Conservation (phyloP, 2,888 invertebrate genomes). For the Acronicta aceris region DNA sequence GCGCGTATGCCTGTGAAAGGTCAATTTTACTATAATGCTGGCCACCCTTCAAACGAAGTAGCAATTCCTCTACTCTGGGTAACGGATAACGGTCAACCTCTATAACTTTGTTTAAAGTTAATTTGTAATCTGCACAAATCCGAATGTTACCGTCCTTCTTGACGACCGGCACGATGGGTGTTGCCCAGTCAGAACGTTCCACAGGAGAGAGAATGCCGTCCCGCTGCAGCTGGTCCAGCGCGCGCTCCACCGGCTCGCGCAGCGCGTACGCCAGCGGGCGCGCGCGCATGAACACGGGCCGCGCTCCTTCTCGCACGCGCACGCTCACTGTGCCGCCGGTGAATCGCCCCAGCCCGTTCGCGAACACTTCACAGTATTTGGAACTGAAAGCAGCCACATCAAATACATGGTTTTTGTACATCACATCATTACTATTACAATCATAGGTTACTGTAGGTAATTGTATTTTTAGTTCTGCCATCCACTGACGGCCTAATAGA, state of each 20-base stretch:
- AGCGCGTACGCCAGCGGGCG: constrained; percentile 42
- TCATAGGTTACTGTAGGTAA: neutral
- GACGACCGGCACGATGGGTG: constrained; percentile 52
- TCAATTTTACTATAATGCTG: constrained; percentile 16
- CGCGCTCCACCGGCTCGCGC: constrained; percentile 45
- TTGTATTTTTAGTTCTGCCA: constrained; percentile 7
- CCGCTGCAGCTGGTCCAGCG: constrained; percentile 29
- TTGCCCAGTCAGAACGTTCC: constrained; percentile 53
- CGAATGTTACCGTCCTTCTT: constrained; percentile 55
- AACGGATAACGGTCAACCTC: constrained; percentile 56
- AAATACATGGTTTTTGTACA: constrained; percentile 3
- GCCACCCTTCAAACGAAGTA: constrained; percentile 37
- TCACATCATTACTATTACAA: constrained; percentile 1
- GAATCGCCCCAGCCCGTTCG: constrained; percentile 1
- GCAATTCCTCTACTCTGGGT: constrained; percentile 48
- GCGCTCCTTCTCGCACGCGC: constrained; percentile 32
- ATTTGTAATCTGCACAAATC: constrained; percentile 56
- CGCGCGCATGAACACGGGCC: constrained; percentile 43
- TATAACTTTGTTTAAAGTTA: constrained; percentile 53
- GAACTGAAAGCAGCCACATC: constrained; percentile 1
- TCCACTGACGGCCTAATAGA: constrained; percentile 5
- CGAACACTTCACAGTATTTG: constrained; percentile 6
- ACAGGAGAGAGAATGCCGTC: constrained; percentile 53
- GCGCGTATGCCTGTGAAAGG: constrained; percentile 29
- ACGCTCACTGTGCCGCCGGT: constrained; percentile 44